Base-by-base conservation (phyloP, 2,113 vertebrate species). In the Pachypanchax playfairii region DNA sequence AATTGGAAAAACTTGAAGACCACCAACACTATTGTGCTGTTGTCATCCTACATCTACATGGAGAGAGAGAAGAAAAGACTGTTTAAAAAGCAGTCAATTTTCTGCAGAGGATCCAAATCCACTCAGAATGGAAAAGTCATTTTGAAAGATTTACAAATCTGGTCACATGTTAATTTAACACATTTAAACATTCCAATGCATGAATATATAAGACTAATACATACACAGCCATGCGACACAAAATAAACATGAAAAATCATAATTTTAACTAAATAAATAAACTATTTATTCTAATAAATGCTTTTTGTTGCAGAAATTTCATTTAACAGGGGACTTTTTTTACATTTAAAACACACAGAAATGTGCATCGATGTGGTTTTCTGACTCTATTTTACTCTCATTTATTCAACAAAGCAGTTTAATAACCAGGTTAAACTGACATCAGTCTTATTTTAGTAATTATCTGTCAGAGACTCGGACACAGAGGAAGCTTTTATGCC, bases 361-460 rank as follows among this genome's bases (percentile, higher is more conserved):
- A 29, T 29, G 28, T 29, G 28, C 7, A 47, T 25, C 7, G 14
- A 0, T 20, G 36, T 5, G 8, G 15, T 43, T 63, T 25, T 26
- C 11, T 10, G 2, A 25, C 18, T 61, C 4, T 3, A 29, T 28
- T 49, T 33, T 39, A 28, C 36, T 17, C 17, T 28, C 4, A 56
- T 8, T 29, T 31, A 11, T 20, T 72, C 12, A 26, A 22, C n/a
- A 25, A 69, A 48, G 5, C 18, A 14, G 43, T 48, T 22, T 41
- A 31, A 26, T 42, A 67, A 54, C 6, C 3, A 24, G 52, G 46
- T 60, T 44, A 43, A 13, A 18, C 15, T 29, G 43, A 29, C 31
- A 85, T 85, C 70, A 4, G 82, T 82, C 80, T 82, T 66, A 48
- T 54, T 82, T 62, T n/a, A 65, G 31, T 49, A 74, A 81, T 82